A percentile compares a stretch with the other conserved stretches of the same genome.
These are phyloP conservation scores for Alviniconcha marisindica DNA, from an alignment of 1,140 invertebrate genomes.

Conservation along the genomic window DNA sequence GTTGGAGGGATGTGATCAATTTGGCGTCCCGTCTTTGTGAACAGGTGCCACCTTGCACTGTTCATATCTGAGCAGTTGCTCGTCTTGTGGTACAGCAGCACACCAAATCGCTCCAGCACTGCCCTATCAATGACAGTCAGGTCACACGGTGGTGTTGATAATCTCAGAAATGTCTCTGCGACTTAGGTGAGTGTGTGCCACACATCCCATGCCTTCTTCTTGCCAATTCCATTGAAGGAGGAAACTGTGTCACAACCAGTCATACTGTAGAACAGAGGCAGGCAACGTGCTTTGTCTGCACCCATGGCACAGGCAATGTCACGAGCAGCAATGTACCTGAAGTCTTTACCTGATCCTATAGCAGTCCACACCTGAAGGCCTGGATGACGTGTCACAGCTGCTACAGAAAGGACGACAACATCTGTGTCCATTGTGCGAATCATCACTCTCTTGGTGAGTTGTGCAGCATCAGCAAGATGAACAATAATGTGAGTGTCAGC, in stretches of 20 bases:
- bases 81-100: slow-evolving; percentile 46
- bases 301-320: background rate
- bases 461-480: slow-evolving; percentile 52
- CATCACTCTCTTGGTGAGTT: slow-evolving; percentile 36
- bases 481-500: slow-evolving; percentile 51
- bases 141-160: slow-evolving; percentile 39
- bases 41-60: slow-evolving; percentile 39
- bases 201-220: slow-evolving; percentile 53
- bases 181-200: slow-evolving; percentile 55
- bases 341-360: slow-evolving; percentile 46
- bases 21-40: slow-evolving; percentile 5
- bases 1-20: slow-evolving; percentile 39
- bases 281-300: slow-evolving; percentile 15
- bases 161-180: slow-evolving; percentile 41
- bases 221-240: slow-evolving; percentile 44
- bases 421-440: slow-evolving; percentile 56
- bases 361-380: slow-evolving; percentile 52
- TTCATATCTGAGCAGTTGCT: slow-evolving; percentile 38
- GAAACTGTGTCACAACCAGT: slow-evolving; percentile 58
- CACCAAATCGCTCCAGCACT: slow-evolving; percentile 48
- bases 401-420: slow-evolving; percentile 47
- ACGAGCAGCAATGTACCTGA: slow-evolving; percentile 53
- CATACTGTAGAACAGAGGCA: too few species aligned
- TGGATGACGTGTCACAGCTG: slow-evolving; percentile 25
- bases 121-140: slow-evolving; percentile 36